Conservation (phyloP, 2,797 vertebrate genomes). For the Xyrichtys novacula region DNA sequence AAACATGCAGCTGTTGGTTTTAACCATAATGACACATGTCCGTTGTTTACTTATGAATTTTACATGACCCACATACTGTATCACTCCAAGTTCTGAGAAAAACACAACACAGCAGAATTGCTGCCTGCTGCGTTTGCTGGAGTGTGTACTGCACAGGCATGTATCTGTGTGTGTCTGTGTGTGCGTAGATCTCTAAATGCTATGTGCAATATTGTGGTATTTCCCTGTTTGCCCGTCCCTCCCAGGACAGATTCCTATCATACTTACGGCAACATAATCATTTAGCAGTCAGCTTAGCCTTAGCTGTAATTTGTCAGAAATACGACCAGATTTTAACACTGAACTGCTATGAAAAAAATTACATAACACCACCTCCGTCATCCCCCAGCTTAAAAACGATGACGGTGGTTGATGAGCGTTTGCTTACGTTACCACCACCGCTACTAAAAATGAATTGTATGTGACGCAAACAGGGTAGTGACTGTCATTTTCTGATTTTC, state of each 20-base stretch:
- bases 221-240: slow-evolving; percentile 37
- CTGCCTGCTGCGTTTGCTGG: slow-evolving; percentile 43
- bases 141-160: slow-evolving; percentile 33
- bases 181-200: slow-evolving; percentile 21
- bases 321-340: slow-evolving; percentile 43
- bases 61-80: slow-evolving; percentile 52
- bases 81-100: slow-evolving; percentile 56
- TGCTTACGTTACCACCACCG: not conserved
- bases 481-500: not conserved
- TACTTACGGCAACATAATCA: slow-evolving; percentile 45
- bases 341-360: slow-evolving; percentile 25
- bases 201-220: slow-evolving; percentile 47
- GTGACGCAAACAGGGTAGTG: not conserved
- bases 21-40: slow-evolving; percentile 65
- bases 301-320: slow-evolving; percentile 52
- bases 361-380: slow-evolving; percentile 35
- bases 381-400: not conserved
- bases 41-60: slow-evolving; percentile 77
- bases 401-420: not conserved
- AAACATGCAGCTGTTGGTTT: slow-evolving; percentile 53
- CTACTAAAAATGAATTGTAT: not conserved
- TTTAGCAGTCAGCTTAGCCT: slow-evolving; percentile 38
- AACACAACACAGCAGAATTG: slow-evolving; percentile 59
- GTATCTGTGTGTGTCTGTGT: not conserved
- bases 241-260: slow-evolving; percentile 60